Percentiles rank a stretch among this genome's conserved stretches.
Conservation (phyloP, 2,888 invertebrate species). For the Helicoverpa assulta region DNA sequence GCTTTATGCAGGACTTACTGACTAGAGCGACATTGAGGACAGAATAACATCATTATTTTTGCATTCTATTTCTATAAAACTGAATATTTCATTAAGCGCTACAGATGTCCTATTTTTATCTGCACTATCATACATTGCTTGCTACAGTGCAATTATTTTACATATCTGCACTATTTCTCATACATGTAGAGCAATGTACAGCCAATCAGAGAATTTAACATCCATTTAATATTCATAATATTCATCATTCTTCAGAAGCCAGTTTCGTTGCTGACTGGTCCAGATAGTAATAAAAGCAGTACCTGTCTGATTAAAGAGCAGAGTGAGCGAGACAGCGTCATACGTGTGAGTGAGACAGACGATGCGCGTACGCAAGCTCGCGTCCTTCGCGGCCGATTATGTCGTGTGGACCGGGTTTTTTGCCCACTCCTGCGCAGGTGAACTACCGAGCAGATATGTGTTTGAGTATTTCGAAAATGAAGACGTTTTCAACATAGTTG, state of each 20-base stretch:
- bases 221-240: slow-evolving; percentile 78
- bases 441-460: slow-evolving; percentile 75
- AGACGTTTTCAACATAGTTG: slow-evolving; percentile 15
- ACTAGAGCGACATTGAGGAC: slow-evolving; percentile 15
- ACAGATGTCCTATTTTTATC: slow-evolving; percentile 2
- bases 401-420: slow-evolving; percentile 75
- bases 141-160: slow-evolving; percentile 9
- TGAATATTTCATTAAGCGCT: slow-evolving; percentile 35
- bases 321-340: slow-evolving; percentile 67
- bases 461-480: slow-evolving; percentile 44
- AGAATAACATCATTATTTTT: slow-evolving; percentile 13
- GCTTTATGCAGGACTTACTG: background rate
- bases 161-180: background rate
- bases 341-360: slow-evolving; percentile 66
- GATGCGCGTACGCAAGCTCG: slow-evolving; percentile 84
- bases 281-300: slow-evolving; percentile 76
- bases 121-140: slow-evolving; percentile 16
- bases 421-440: slow-evolving; percentile 72
- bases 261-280: slow-evolving; percentile 76
- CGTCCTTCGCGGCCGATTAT: slow-evolving; percentile 85
- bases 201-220: slow-evolving; percentile 67
- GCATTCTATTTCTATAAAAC: slow-evolving; percentile 9
- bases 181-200: slow-evolving; percentile 22
- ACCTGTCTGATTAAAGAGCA: slow-evolving; percentile 72
- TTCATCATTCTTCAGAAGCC: slow-evolving; percentile 74